Evolutionary conservation across 2,113 vertebrate species (phyloP).

Genomic region (Thryonomys swinderianus): DNA sequence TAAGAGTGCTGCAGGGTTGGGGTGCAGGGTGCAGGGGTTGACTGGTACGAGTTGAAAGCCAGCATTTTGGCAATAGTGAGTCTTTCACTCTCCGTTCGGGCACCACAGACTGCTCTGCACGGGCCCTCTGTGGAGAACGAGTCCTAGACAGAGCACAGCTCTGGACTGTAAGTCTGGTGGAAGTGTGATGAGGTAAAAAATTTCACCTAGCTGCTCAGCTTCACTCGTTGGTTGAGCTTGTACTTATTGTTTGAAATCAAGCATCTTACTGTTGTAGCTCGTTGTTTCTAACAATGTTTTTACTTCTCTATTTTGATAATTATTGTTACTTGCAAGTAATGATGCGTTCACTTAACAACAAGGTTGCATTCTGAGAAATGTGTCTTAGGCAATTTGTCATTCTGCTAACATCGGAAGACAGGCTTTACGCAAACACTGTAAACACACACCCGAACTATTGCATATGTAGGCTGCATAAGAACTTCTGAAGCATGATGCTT

Average conservation of each 20-base stretch:
- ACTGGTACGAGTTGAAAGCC: constrained; percentile 90
- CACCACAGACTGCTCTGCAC: constrained; percentile 88
- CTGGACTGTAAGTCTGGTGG: constrained; percentile 73
- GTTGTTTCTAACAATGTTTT: not conserved
- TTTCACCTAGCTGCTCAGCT: constrained; percentile 89
- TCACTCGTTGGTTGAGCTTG: too few relatives aligned
- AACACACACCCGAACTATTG: constrained; percentile 95
- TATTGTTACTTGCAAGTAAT: not conserved
- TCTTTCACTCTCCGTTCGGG: constrained; percentile 91
- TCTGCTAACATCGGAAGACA: constrained; percentile 86
- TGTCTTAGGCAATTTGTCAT: not conserved
- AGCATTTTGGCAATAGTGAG: constrained; percentile 91
- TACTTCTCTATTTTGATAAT: not conserved
- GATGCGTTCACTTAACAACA: not conserved
- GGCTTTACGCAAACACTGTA: constrained; percentile 94
- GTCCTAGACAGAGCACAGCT: constrained; percentile 88
- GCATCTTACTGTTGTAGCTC: too few relatives aligned
- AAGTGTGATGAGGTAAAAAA: constrained; percentile 73
- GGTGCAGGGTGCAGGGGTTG: constrained; percentile 89
- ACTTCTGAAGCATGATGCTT: constrained; percentile 95
- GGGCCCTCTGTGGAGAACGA: constrained; percentile 87
- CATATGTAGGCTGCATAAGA: constrained; percentile 92
- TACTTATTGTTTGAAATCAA: not conserved
- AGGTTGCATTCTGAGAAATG: not conserved
- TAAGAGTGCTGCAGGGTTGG: constrained; percentile 87